These are phyloP conservation scores for Pituophis catenifer DNA, from an alignment of 2,113 vertebrate species.

Conservation along the genomic window DNA sequence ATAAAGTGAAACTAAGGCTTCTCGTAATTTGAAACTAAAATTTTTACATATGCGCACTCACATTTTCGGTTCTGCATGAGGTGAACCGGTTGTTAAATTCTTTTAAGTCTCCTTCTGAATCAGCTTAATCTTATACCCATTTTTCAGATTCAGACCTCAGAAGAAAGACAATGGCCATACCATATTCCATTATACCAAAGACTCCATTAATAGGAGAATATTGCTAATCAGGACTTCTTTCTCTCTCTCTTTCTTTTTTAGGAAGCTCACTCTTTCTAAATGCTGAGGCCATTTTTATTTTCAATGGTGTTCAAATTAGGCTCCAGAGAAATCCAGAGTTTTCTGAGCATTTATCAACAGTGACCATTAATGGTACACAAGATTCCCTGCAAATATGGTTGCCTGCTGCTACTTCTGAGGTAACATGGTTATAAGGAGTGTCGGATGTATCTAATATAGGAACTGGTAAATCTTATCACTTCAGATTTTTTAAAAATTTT, in stretches of 20 bases:
- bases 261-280: not conserved
- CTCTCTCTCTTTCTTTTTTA: not conserved
- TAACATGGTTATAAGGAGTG: not conserved
- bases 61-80: too few relatives aligned
- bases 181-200: not conserved
- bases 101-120: too few relatives aligned
- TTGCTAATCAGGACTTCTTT: not conserved
- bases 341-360: not conserved
- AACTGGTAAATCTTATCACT: not conserved
- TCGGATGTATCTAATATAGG: not conserved
- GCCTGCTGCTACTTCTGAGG: not conserved
- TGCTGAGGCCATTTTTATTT: not conserved
- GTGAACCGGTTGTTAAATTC: too few relatives aligned
- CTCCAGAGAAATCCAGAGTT: not conserved
- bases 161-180: not conserved
- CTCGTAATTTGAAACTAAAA: not conserved
- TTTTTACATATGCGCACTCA: not conserved
- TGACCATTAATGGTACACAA: not conserved
- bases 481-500: not conserved
- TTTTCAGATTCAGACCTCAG: not conserved
- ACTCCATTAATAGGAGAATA: not conserved
- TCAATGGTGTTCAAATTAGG: not conserved
- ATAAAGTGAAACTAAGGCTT: not conserved
- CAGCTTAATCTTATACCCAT: not conserved
- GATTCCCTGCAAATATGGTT: not conserved